Percentiles rank a stretch among this genome's conserved stretches.
These are phyloP conservation scores for Pseudolaguvia tuberculata DNA, from an alignment of 2,113 vertebrate species.

Conservation along the genomic window DNA sequence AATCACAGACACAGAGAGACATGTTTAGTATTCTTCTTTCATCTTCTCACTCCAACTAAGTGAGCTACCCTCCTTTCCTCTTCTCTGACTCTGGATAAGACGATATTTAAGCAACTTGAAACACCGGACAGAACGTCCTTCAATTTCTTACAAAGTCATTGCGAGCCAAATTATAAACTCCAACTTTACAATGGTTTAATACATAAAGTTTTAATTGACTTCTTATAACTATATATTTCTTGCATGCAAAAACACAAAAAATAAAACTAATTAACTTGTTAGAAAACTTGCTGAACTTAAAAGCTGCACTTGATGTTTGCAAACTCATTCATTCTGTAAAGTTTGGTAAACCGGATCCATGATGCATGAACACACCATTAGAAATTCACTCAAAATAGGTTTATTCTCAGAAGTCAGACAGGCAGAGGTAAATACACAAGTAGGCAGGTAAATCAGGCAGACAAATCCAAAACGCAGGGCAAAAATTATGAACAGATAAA, in stretches of 20 bases:
- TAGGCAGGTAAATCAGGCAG: too few relatives aligned
- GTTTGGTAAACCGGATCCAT: too few relatives aligned
- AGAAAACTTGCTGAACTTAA: background rate
- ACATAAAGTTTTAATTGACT: background rate
- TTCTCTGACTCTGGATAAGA: conserved; percentile 35
- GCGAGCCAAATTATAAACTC: conserved; percentile 12
- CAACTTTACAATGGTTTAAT: conserved; percentile 32
- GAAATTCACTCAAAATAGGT: too few relatives aligned
- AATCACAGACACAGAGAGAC: conserved; percentile 23
- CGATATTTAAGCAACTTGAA: conserved; percentile 49
- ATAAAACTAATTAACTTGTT: too few relatives aligned
- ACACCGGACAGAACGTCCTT: conserved; percentile 32
- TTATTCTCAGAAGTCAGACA: too few relatives aligned
- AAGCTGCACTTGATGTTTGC: background rate
- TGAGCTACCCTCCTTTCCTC: conserved; percentile 29
- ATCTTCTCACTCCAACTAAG: conserved; percentile 32
- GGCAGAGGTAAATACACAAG: too few relatives aligned
- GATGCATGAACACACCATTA: too few relatives aligned
- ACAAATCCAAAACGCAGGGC: too few relatives aligned
- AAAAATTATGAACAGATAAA: too few relatives aligned
- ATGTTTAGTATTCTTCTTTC: conserved; percentile 50
- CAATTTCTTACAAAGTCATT: conserved; percentile 37
- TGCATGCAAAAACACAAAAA: background rate
- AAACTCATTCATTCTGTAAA: background rate
- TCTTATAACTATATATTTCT: background rate